phyloP scores from a whole-genome alignment of 1,140 invertebrate genomes.

The Venturia canescens region DNA sequence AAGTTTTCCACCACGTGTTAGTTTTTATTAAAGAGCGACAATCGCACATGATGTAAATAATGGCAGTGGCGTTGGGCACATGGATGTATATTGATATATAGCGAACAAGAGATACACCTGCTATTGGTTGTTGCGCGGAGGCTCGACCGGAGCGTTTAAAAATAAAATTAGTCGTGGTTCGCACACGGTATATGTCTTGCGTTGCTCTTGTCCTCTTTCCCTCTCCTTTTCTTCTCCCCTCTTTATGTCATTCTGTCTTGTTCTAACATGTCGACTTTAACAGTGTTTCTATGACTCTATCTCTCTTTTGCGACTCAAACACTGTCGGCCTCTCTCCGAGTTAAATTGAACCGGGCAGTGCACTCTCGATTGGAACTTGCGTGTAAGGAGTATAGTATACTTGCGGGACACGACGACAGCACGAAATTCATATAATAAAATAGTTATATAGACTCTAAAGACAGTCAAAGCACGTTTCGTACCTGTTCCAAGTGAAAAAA shows the following conservation, averaged over 20 bases:
- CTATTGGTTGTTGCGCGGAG: constrained; percentile 58
- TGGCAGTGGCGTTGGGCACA: neutral
- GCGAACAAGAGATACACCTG: constrained; percentile 35
- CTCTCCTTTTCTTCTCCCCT: constrained; percentile 19
- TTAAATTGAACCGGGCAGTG: constrained; percentile 65
- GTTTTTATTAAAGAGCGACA: neutral
- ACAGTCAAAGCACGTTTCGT: neutral
- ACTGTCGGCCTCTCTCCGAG: constrained; percentile 27
- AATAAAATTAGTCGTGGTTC: constrained; percentile 60
- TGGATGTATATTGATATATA: neutral
- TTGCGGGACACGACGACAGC: neutral
- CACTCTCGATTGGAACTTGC: constrained; percentile 51
- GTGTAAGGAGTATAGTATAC: neutral
- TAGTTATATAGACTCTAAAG: neutral
- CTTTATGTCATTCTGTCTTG: neutral
- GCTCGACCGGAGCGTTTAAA: constrained; percentile 63
- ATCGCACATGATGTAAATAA: neutral
- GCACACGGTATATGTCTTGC: neutral
- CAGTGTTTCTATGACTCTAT: neutral
- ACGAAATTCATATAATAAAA: neutral
- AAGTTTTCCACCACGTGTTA: no score
- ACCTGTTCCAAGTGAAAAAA: neutral
- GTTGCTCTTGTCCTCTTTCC: constrained; percentile 30
- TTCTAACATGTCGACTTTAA: constrained; percentile 9
- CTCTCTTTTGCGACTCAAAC: neutral